Percentiles rank a stretch among this genome's conserved stretches.
Evolutionary conservation across 2,113 vertebrate genomes (phyloP).

Genomic region (Oreotrochilus melanogaster): DNA sequence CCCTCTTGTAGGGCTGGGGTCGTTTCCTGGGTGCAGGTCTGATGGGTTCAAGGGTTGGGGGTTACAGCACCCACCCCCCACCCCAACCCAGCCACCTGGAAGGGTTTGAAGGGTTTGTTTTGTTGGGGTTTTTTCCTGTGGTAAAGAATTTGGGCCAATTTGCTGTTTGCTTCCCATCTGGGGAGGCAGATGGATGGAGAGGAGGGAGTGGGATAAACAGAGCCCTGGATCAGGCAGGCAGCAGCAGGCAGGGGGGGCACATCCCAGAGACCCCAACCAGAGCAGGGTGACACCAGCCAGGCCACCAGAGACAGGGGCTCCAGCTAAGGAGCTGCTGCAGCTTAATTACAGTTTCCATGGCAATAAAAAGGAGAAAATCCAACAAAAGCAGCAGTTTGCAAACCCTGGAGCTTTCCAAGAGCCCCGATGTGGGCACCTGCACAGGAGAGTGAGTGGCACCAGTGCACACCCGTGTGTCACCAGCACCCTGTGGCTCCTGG

Average conservation of each 20-base stretch:
- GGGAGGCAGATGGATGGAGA: conserved; percentile 79
- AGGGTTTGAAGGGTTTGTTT: too few species aligned
- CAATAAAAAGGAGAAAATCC: conserved; percentile 35
- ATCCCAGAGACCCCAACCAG: background rate
- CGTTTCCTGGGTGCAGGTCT: background rate
- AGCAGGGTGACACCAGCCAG: background rate
- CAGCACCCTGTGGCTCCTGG: fast-evolving
- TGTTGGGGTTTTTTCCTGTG: background rate
- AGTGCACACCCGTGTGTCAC: background rate
- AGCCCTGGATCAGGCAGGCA: conserved; percentile 17
- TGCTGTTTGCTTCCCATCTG: conserved; percentile 66
- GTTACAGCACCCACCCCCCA: background rate
- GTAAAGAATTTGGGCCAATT: conserved; percentile 63
- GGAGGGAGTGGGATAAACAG: conserved; percentile 67
- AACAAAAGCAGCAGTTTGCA: conserved; percentile 44
- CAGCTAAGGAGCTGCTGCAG: background rate
- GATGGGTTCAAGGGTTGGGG: background rate
- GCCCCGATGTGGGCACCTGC: fast-evolving
- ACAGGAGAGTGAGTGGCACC: fast-evolving
- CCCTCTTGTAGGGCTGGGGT: fast-evolving
- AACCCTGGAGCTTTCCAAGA: background rate
- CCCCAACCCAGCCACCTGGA: too few species aligned
- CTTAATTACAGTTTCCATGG: conserved; percentile 70
- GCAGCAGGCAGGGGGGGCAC: background rate
- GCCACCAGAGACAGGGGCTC: background rate